Percentiles rank a stretch among this genome's conserved stretches.
phyloP scores from a whole-genome alignment of 1,140 invertebrate genomes.

The Drosophila simulans region DNA sequence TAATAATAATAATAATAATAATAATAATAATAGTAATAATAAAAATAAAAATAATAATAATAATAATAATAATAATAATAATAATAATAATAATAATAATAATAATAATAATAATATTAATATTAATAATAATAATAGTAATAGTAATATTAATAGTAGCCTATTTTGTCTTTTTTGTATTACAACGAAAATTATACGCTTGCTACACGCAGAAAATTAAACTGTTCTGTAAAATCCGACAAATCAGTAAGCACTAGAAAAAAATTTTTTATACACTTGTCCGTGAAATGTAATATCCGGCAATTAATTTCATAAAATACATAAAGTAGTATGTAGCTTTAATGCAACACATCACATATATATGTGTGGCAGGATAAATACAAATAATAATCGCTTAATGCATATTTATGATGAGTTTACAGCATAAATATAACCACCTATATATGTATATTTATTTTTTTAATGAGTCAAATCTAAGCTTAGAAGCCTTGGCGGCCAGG shows the following conservation, averaged over 20 bases:
- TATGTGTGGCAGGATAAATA: constrained; percentile 12
- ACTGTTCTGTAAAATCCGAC: background rate
- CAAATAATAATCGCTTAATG: constrained; percentile 55
- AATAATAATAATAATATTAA: too few species aligned
- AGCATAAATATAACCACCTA: background rate
- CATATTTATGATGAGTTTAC: constrained; percentile 48
- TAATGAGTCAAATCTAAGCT: constrained; percentile 46
- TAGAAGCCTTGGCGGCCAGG: constrained; percentile 49
- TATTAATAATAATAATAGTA: too few species aligned
- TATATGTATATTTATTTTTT: constrained; percentile 1
- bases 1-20: too few species aligned
- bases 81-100: too few species aligned
- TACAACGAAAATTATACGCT: too few species aligned
- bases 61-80: too few species aligned
- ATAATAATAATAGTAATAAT: too few species aligned
- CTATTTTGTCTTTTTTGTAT: too few species aligned
- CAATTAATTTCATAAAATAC: constrained; percentile 36
- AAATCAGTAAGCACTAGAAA: constrained; percentile 15
- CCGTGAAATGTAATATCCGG: constrained; percentile 34
- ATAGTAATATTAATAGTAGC: too few species aligned
- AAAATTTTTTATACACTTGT: constrained; percentile 17
- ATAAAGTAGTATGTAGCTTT: constrained; percentile 7
- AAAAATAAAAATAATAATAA: too few species aligned
- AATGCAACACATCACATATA: constrained; percentile 23
- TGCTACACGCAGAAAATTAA: background rate